Base-by-base conservation (phyloP, 2,113 vertebrate genomes). In the Arenaria interpres region DNA sequence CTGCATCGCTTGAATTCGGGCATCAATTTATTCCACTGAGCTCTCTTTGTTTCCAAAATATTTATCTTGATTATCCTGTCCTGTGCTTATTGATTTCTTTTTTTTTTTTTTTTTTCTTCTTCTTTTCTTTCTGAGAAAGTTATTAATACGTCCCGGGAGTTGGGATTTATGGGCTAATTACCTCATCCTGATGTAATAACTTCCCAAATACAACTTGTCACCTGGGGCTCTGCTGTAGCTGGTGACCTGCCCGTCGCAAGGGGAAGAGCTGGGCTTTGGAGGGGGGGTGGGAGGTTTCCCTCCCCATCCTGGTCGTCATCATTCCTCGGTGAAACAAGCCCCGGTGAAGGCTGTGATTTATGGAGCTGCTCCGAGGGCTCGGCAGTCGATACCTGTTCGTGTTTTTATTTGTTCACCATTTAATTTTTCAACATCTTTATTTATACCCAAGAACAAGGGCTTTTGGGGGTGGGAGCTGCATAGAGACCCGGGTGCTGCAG, bases 341-440 rank as follows among this genome's bases (percentile, higher is more conserved):
- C 93, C 32, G 54, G 68, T 33, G 77, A 94, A 82, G 72, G 78
- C 77, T 88, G 85, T 94, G 96, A 75, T 97, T 96, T 96, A 91
- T 74, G 68, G 93, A 76, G 93, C 80, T 89, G 87, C 92, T 95
- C 96, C 25, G 14, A 82, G 95, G 67, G 83, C 94, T 96, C 85
- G 67, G 63, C 86, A 95, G 81, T 96, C 85, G 73, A 28, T 53
- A 17, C 21, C 64, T 37, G 9, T 28, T 35, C 20, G 4, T 28
- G 83, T 24, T 59, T 97, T 91, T 69, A 83, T 96, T 94, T 80
- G 21, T 54, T 95, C 32, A 1, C 56, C 48, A 16, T 75, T 97
- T 96, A 48, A 90, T 96, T 96, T 53, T 43, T 57, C 60, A 85
- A 67, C 35, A 7, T 92, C 89, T 96, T 60, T 16, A 39, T 88